phyloP scores from a whole-genome alignment of 2,113 vertebrate genomes.

The Hippopotamus amphibius region DNA sequence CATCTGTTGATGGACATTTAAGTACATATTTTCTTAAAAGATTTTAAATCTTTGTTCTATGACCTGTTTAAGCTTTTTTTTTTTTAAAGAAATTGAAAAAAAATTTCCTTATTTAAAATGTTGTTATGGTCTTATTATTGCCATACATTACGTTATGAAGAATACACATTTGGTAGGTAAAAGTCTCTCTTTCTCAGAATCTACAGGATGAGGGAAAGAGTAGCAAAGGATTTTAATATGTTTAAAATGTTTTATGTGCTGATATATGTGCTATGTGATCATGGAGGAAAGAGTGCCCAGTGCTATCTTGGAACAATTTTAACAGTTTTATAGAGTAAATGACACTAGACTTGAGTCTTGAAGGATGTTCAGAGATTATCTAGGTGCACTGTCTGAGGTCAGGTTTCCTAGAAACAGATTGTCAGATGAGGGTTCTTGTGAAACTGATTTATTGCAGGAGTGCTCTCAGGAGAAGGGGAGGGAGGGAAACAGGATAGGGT shows the following conservation, averaged over 20 bases:
- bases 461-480: not conserved
- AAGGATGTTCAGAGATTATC: not conserved
- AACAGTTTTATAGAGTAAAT: not conserved
- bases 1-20: not conserved
- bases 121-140: not conserved
- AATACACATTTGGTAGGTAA: not conserved
- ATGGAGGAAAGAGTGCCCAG: not conserved
- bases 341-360: not conserved
- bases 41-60: not conserved
- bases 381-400: not conserved
- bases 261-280: not conserved
- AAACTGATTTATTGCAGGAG: slow-evolving; percentile 7
- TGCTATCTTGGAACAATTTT: not conserved
- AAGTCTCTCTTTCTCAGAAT: not conserved
- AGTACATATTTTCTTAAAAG: not conserved
- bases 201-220: not conserved
- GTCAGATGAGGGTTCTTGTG: not conserved
- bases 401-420: not conserved
- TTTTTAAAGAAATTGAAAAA: not conserved
- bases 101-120: slow-evolving; percentile 26
- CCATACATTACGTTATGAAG: not conserved
- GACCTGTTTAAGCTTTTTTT: not conserved
- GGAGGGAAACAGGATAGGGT: not conserved
- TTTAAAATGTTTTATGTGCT: slow-evolving; percentile 4
- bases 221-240: not conserved